Evolutionary conservation across 2,113 vertebrate species (phyloP).

Genomic region (Lagenorhynchus albirostris): DNA sequence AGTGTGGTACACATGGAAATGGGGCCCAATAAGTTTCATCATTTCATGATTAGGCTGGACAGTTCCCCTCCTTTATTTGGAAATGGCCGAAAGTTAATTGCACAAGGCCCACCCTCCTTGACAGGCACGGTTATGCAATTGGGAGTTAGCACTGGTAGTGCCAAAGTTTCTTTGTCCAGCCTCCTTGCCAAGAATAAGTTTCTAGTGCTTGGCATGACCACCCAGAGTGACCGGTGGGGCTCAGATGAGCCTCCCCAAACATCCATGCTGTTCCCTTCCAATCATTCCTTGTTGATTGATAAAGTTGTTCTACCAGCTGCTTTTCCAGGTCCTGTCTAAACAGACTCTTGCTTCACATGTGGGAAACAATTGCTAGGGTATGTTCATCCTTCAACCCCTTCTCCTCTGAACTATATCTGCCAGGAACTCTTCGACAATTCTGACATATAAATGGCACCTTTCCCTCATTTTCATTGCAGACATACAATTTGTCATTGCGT

Average conservation of each 20-base stretch:
- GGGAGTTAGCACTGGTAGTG: neutral
- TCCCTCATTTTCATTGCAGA: neutral
- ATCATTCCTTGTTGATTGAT: neutral
- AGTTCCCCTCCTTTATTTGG: neutral
- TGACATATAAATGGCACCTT: neutral
- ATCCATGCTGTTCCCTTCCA: neutral
- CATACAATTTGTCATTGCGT: neutral
- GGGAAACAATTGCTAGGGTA: neutral
- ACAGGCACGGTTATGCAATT: neutral
- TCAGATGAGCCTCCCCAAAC: neutral
- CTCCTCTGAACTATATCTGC: neutral
- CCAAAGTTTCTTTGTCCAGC: neutral
- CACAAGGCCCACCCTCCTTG: neutral
- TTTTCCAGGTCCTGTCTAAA: neutral
- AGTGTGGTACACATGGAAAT: neutral
- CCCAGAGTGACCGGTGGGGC: neutral
- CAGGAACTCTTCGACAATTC: neutral
- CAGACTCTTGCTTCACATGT: neutral
- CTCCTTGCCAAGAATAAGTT: constrained; percentile 35
- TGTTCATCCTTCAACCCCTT: neutral
- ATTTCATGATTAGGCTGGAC: neutral
- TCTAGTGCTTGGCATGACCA: neutral
- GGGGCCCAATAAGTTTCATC: neutral
- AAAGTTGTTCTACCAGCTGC: neutral
- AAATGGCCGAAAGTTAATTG: neutral